A percentile compares a stretch with the other conserved stretches of the same genome.
Conservation (phyloP, 2,888 invertebrate species). For the Xestia c-nigrum region DNA sequence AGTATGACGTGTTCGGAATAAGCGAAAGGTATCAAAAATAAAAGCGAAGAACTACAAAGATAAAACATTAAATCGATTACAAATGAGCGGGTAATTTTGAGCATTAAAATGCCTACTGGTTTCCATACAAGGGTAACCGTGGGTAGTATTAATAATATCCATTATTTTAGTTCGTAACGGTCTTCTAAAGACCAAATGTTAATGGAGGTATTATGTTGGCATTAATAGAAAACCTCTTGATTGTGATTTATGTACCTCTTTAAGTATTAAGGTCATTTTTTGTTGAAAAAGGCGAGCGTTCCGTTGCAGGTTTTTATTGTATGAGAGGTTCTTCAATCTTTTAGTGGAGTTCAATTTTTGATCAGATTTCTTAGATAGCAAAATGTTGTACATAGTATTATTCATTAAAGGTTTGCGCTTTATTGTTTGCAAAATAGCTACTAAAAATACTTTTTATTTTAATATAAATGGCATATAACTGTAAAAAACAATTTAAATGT, state of each 20-base stretch:
- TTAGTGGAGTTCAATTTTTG: constrained; percentile 6
- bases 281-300: constrained; percentile 25
- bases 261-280: constrained; percentile 58
- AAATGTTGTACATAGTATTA: constrained; percentile 25
- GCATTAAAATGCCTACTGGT: constrained; percentile 12
- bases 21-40: not conserved
- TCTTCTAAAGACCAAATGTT: constrained; percentile 49
- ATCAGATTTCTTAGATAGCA: constrained; percentile 13
- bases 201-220: constrained; percentile 56
- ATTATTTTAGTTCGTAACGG: constrained; percentile 63
- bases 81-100: constrained; percentile 22
- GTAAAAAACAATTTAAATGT: constrained; percentile 24
- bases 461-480: not conserved
- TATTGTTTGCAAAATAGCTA: not conserved
- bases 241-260: constrained; percentile 61
- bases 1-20: not conserved
- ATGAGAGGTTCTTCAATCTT: constrained; percentile 15
- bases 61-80: constrained; percentile 30
- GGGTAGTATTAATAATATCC: constrained; percentile 54
- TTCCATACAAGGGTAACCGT: constrained; percentile 50
- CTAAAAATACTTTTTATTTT: not conserved
- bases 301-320: constrained; percentile 32
- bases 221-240: constrained; percentile 61
- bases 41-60: not conserved
- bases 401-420: too few relatives aligned